phyloP scores from a whole-genome alignment of 2,797 vertebrate genomes.

The Agapornis canus region DNA sequence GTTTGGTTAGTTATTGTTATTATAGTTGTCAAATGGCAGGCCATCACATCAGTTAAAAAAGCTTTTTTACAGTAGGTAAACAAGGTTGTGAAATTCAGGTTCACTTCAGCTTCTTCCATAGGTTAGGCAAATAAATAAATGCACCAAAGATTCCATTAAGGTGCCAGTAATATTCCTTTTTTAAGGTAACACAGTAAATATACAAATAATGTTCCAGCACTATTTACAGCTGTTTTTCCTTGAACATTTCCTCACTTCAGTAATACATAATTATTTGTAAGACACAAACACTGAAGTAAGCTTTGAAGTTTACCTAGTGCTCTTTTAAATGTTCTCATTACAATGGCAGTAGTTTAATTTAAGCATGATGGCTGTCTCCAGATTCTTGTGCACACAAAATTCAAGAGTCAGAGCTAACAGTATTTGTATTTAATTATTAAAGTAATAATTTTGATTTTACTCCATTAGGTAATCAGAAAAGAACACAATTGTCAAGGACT shows the following conservation, averaged over 20 bases:
- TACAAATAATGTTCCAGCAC: slow-evolving; percentile 16
- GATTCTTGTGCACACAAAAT: background rate
- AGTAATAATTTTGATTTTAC: background rate
- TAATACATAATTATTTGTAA: slow-evolving; percentile 22
- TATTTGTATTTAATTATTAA: background rate
- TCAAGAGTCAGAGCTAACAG: background rate
- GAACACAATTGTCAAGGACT: background rate
- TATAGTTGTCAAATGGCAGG: background rate
- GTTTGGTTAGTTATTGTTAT: background rate
- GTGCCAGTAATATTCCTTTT: slow-evolving; percentile 17
- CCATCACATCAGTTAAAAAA: background rate
- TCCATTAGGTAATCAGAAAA: background rate
- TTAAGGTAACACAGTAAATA: slow-evolving; percentile 21
- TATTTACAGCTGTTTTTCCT: slow-evolving; percentile 60
- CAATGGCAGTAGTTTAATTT: background rate
- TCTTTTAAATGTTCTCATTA: background rate
- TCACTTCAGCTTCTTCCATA: background rate
- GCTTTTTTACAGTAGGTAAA: background rate
- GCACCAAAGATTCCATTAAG: slow-evolving; percentile 15
- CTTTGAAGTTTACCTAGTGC: slow-evolving; percentile 2
- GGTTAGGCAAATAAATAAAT: slow-evolving; percentile 46
- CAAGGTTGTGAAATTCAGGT: background rate
- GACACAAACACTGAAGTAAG: background rate
- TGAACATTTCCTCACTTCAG: slow-evolving; percentile 9
- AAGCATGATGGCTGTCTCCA: slow-evolving; percentile 39